Evolutionary conservation across 37 sponge, comb jelly and placozoan species (phyloP), one percentile per base, ranked within the genome.

Genomic region (Dysidea cf. avara): DNA sequence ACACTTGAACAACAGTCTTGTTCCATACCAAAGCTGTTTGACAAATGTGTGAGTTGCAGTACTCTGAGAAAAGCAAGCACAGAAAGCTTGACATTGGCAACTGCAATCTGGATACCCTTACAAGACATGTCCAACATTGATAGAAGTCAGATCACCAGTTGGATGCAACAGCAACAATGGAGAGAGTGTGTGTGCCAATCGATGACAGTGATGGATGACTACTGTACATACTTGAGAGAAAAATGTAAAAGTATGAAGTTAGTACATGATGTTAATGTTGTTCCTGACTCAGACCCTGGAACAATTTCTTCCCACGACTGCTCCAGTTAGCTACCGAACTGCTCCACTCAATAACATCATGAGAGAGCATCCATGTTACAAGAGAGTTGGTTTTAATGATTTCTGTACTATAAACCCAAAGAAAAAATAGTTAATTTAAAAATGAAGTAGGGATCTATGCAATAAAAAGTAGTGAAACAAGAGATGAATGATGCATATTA

Each of bases 151-250:
- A 20, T 40, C n/a, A 28, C 67, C 21, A 38, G 49, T 40, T 43
- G 49, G 67, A 66, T 66, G 67, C 67, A 66, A 47, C 67, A 66
- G 49, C 14, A 6, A 21, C 6, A 22, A 47, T 66, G 67, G 46
- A 20, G 49, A 13, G 49, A 38, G 21, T 12, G 21, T 40, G 49
- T 66, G 3, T 18, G 49, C 49, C 5, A 37, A 26, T 29, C 38
- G 49, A 40, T 47, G 29, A 66, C 67, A 18, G 46, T 26, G 17
- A 7, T 66, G 49, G 67, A 66, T 40, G 48, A 66, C 48, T 39
- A 66, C 46, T 33, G 35, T 28, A 62, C 64, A 18, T 62, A 62
- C 12, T 31, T 62, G 64, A 3, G 12, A 26, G 7, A 56, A 13
- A 28, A 62, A 33, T 62, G 35, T 20, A 62, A 31, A 62, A 62